Evolutionary conservation across 2,113 vertebrate species (phyloP).

Genomic region (Thalassarche chlororhynchos): DNA sequence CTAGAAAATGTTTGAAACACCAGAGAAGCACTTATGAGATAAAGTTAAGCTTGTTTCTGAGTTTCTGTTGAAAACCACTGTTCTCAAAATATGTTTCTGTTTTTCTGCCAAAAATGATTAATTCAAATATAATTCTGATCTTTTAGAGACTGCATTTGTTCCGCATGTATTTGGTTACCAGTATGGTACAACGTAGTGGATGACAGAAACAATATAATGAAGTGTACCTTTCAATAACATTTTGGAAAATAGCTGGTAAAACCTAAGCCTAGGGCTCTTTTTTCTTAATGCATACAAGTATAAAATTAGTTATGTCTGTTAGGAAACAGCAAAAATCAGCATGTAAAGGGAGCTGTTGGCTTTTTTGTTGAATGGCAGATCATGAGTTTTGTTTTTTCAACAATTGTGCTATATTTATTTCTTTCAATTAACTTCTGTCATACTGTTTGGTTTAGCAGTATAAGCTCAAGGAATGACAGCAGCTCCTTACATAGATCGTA

Average conservation of each 20-base stretch:
- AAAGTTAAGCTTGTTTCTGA: background rate
- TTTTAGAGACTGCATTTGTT: background rate
- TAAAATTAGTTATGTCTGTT: background rate
- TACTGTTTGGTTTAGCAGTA: background rate
- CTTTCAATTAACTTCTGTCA: background rate
- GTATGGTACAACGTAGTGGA: background rate
- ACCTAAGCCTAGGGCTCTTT: background rate
- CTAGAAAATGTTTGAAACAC: background rate
- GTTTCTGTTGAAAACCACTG: background rate
- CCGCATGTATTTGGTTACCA: background rate
- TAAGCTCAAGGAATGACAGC: background rate
- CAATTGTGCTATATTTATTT: background rate
- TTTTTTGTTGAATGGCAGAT: background rate
- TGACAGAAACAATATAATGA: background rate
- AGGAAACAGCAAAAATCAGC: background rate
- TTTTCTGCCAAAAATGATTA: background rate
- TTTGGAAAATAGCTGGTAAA: background rate
- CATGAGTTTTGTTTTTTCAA: background rate
- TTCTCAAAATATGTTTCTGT: background rate
- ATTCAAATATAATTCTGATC: background rate
- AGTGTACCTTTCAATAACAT: background rate
- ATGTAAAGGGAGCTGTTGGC: background rate
- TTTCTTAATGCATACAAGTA: background rate
- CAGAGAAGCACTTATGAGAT: background rate
- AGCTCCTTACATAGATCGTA: fast-evolving